Percentiles rank a stretch among this genome's conserved stretches.
Conservation (phyloP, 2,888 invertebrate species). For the Scaptomyza tumidula region DNA sequence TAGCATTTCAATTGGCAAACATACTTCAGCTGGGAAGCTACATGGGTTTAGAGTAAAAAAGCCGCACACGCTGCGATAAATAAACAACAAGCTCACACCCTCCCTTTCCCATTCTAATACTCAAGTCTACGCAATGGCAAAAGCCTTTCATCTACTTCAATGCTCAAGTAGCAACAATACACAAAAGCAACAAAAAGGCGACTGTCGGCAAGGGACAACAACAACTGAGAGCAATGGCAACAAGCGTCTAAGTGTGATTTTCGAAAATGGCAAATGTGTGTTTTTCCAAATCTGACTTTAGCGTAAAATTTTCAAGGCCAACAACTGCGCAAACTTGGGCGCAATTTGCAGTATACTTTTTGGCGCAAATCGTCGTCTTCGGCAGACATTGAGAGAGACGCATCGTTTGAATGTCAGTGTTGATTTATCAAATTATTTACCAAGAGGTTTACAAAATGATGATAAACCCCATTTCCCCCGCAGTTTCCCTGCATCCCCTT, state of each 20-base stretch:
- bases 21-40: conserved; percentile 66
- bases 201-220: conserved; percentile 27
- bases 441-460: conserved; percentile 73
- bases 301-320: conserved; percentile 69
- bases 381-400: conserved; percentile 28
- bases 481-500: background rate
- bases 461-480: conserved; percentile 35
- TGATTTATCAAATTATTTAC: conserved; percentile 81
- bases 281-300: conserved; percentile 76
- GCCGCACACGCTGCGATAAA: conserved; percentile 72
- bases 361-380: conserved; percentile 64
- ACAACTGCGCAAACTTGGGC: conserved; percentile 58
- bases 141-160: conserved; percentile 77
- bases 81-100: conserved; percentile 58
- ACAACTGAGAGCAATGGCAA: conserved; percentile 12
- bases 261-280: conserved; percentile 81
- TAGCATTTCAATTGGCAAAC: conserved; percentile 81
- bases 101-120: background rate
- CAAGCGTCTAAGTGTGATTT: conserved; percentile 72
- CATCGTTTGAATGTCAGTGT: conserved; percentile 66
- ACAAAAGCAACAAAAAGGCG: conserved; percentile 54
- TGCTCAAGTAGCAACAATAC: conserved; percentile 71
- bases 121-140: conserved; percentile 47
- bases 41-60: conserved; percentile 56
- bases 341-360: conserved; percentile 57